Evolutionary conservation across 1,140 invertebrate genomes (phyloP), one percentile per base, ranked within the genome.

Genomic region (Cherax quadricarinatus): DNA sequence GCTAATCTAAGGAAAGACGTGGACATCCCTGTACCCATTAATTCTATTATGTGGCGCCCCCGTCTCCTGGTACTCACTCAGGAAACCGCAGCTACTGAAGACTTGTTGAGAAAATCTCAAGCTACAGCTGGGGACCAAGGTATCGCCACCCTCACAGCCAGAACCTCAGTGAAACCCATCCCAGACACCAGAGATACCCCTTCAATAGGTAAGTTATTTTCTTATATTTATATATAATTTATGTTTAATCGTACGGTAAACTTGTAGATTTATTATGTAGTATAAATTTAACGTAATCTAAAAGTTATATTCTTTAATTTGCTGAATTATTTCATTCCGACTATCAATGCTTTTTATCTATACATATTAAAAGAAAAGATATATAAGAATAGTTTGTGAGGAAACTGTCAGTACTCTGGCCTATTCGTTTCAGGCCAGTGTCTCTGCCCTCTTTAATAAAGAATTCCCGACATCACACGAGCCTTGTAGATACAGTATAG

Each of bases 1-100:
- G 83, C 90, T 53, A 91, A 91, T 41, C 30, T 91, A 57, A 53
- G 53, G 24, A n/a, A 75, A 18, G 66, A 81, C 78, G 18, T 51
- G 21, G 90, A 91, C n/a, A 86, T 48, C 0, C 90, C 90, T 4
- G 53, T 91, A 24, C 84, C 90, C 4, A 18, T 86, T 60, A 86
- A 57, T 48, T 73, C 84, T 3, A 12, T 48, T 18, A 86, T 91
- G 75, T 91, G 90, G 90, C 90, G 84, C 9, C 90, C 90, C 51
- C 83, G 78, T 12, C 90, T 91, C 24, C 30, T 91, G n/a, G 85
- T 91, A 14, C 18, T 91, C 14, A 79, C 53, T 7, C 84, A 57
- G 78, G 90, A 79, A 30, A 91, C 78, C 57, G 78, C 60, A 21
- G 84, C 90, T 14, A 75, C 75, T 48, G 84, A 70, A 21, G 84